Evolutionary conservation across 2,888 invertebrate genomes (phyloP), one percentile per base, ranked within the genome.

Genomic region (Leptinotarsa peninsularis): DNA sequence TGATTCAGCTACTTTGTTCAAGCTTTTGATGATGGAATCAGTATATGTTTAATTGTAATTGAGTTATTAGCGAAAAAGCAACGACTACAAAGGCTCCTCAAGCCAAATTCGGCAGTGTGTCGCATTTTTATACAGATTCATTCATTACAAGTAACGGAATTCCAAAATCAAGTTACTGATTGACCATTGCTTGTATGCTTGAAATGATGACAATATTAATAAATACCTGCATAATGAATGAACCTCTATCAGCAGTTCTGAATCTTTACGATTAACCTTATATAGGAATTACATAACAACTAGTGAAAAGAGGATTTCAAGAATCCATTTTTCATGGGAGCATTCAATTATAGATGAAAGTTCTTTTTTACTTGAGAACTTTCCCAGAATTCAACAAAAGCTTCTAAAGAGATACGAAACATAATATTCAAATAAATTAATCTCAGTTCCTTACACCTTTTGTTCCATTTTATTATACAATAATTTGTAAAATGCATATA

Each of bases 31-130:
- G 4, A 58, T 4, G 1, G 4, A 58, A 58, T 15, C 58, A 56
- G 66, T 43, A 67, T 49, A 66, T 15, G 17, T 52, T 52, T 1
- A 52, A 15, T 52, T 17, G 15, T 18, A 2, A 21, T 58, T 18
- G 58, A n/a, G n/a, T 68, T 56, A 66, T 71, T 68, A 68, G 76
- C 73, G 66, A 74, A 76, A 70, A 81, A 81, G 80, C 81, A 75
- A 79, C 74, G 49, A 75, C 76, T 79, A 78, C 67, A 73, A 67
- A 78, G 80, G 80, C 80, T 79, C 76, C 76, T 80, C 72, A 74
- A 79, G 81, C 81, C 81, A 80, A 75, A 73, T 78, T 79, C 78
- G 81, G 81, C 81, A 81, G 81, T 81, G 81, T 81, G 13, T 81
- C 76, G 76, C 76, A 76, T 77, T 73, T 76, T 78, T 33, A 63